Evolutionary conservation across 2,113 vertebrate species (phyloP).

Genomic region (Xiphophorus couchianus): DNA sequence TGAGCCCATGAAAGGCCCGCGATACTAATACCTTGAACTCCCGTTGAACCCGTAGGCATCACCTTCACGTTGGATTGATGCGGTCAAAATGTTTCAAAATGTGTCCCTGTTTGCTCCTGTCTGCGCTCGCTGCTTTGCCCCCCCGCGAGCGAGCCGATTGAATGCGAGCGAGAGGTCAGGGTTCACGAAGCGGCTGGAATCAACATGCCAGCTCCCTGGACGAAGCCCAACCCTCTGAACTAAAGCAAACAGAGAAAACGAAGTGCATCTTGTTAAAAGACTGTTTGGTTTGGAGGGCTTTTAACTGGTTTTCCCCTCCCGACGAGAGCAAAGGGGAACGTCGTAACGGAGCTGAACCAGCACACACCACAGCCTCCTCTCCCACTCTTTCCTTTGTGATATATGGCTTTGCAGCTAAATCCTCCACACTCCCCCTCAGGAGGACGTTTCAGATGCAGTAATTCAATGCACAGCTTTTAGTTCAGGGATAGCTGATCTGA

Average conservation of each 20-base stretch:
- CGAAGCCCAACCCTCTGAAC: conserved; percentile 43
- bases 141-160: conserved; percentile 17
- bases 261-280: conserved; percentile 58
- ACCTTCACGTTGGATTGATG: conserved; percentile 29
- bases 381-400: conserved; percentile 48
- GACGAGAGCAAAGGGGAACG: conserved; percentile 8
- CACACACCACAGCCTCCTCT: conserved; percentile 39
- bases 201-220: conserved; percentile 39
- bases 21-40: conserved; percentile 68
- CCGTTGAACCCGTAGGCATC: conserved; percentile 52
- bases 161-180: conserved; percentile 44
- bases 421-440: conserved; percentile 17
- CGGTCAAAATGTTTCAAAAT: conserved; percentile 37
- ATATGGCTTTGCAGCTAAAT: conserved; percentile 47
- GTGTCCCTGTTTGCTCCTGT: conserved; percentile 43
- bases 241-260: conserved; percentile 63
- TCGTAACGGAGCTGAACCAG: conserved; percentile 18
- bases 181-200: conserved; percentile 33
- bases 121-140: conserved; percentile 17
- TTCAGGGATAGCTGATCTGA: conserved; percentile 35
- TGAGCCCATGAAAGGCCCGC: conserved; percentile 51
- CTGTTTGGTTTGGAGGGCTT: conserved; percentile 21
- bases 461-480: conserved; percentile 38
- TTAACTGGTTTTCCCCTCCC: conserved; percentile 22
- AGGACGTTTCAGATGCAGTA: conserved; percentile 24